These are phyloP conservation scores for Oreonectes daqikongensis DNA, from an alignment of 2,797 vertebrate species.

Conservation along the genomic window DNA sequence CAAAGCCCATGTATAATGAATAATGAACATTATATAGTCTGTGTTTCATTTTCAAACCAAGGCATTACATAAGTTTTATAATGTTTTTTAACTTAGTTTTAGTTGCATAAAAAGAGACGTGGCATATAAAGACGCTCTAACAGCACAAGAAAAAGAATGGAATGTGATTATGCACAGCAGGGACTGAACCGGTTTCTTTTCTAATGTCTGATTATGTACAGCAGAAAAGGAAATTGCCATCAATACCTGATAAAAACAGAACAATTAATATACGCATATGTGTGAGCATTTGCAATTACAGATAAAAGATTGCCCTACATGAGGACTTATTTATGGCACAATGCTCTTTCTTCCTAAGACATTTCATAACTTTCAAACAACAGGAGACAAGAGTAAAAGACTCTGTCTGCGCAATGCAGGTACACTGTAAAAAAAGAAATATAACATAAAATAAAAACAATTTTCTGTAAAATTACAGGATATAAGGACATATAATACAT, in stretches of 20 bases:
- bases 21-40: constrained; percentile 51
- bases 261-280: constrained; percentile 55
- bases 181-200: constrained; percentile 50
- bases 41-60: constrained; percentile 23
- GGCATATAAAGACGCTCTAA: constrained; percentile 7
- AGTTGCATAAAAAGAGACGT: constrained; percentile 26
- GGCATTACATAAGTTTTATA: constrained; percentile 30
- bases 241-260: constrained; percentile 55
- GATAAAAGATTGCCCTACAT: constrained; percentile 10
- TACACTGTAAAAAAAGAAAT: too few species aligned
- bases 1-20: too few species aligned
- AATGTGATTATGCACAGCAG: constrained; percentile 60
- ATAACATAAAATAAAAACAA: too few species aligned
- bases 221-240: constrained; percentile 55
- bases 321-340: constrained; percentile 11
- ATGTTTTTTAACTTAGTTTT: too few species aligned
- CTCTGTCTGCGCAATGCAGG: neutral
- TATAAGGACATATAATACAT: too few species aligned
- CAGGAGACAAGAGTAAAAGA: neutral
- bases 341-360: neutral
- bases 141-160: constrained; percentile 49
- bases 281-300: constrained; percentile 43
- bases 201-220: constrained; percentile 57
- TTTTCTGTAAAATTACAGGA: too few species aligned
- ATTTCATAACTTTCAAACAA: neutral